These are phyloP conservation scores for Eulimnadia texana DNA, from an alignment of 1,140 invertebrate species.

Conservation along the genomic window DNA sequence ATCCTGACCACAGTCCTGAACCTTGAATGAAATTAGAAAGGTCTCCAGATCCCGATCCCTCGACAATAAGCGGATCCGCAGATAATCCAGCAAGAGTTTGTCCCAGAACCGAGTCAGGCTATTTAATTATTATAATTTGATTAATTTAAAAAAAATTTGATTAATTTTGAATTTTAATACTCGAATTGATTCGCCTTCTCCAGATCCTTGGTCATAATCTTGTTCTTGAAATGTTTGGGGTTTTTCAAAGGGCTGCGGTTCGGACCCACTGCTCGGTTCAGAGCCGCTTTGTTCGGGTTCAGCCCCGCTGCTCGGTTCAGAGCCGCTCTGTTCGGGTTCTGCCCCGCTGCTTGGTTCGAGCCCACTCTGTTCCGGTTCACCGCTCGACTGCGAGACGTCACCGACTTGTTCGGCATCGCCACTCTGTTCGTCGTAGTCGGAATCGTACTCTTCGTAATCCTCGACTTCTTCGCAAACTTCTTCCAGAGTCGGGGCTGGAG, in stretches of 20 bases:
- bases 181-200: too few relatives aligned
- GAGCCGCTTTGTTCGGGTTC: too few relatives aligned
- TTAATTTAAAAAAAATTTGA: not conserved
- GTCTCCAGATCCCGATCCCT: not conserved
- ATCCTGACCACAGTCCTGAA: conserved; percentile 12
- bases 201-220: too few relatives aligned
- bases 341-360: too few relatives aligned
- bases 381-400: not conserved
- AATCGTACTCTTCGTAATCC: conserved; percentile 29
- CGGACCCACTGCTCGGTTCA: too few relatives aligned
- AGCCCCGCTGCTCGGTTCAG: too few relatives aligned
- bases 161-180: not conserved
- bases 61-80: not conserved
- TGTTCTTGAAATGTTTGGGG: too few relatives aligned
- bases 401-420: not conserved
- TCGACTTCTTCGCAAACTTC: conserved; percentile 25
- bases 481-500: conserved; percentile 12
- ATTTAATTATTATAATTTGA: not conserved
- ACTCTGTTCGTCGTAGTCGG: conserved; percentile 32
- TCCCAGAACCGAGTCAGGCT: not conserved
- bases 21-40: conserved; percentile 3
- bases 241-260: too few relatives aligned
- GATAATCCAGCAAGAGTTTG: not conserved
- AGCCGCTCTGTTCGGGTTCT: too few relatives aligned
- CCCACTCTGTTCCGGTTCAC: not conserved